A percentile compares a stretch with the other conserved stretches of the same genome.
Evolutionary conservation across 2,888 invertebrate species (phyloP).

Genomic region (Suillia variegata): DNA sequence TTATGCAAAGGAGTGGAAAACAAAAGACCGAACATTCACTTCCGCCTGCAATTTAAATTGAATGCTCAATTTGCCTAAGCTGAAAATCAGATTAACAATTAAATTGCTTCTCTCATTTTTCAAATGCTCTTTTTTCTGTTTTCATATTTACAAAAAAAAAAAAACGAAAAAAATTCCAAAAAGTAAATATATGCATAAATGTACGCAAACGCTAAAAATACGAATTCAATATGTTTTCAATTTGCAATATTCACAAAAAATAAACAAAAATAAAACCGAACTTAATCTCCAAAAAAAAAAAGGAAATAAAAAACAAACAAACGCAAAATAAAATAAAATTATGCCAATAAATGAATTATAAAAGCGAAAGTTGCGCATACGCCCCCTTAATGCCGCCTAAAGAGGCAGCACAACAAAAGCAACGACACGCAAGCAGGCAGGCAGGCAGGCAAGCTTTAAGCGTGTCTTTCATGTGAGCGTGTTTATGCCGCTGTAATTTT

Average conservation of each 20-base stretch:
- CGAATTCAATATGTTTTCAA: conserved; percentile 49
- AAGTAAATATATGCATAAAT: too few relatives aligned
- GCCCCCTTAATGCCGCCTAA: neutral
- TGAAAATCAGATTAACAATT: conserved; percentile 24
- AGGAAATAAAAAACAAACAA: conserved; percentile 41
- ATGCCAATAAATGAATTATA: conserved; percentile 53
- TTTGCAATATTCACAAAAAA: conserved; percentile 28
- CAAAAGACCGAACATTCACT: too few relatives aligned
- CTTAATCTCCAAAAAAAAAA: conserved; percentile 38
- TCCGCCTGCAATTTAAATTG: conserved; percentile 6
- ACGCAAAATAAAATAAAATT: conserved; percentile 43
- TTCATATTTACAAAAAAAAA: too few relatives aligned
- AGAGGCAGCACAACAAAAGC: too few relatives aligned
- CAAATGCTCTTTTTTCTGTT: too few relatives aligned
- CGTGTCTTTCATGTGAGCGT: too few relatives aligned
- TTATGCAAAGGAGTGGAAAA: too few relatives aligned
- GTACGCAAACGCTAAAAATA: conserved; percentile 19
- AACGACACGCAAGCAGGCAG: too few relatives aligned
- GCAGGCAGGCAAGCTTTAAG: too few relatives aligned
- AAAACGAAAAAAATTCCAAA: too few relatives aligned
- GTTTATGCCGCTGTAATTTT: too few relatives aligned
- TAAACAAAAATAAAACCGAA: neutral
- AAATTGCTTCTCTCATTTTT: conserved; percentile 18
- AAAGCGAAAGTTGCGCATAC: conserved; percentile 27
- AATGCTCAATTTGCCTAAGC: conserved; percentile 7